Evolutionary conservation across 2,113 vertebrate genomes (phyloP).

Genomic region (Euleptes europaea): DNA sequence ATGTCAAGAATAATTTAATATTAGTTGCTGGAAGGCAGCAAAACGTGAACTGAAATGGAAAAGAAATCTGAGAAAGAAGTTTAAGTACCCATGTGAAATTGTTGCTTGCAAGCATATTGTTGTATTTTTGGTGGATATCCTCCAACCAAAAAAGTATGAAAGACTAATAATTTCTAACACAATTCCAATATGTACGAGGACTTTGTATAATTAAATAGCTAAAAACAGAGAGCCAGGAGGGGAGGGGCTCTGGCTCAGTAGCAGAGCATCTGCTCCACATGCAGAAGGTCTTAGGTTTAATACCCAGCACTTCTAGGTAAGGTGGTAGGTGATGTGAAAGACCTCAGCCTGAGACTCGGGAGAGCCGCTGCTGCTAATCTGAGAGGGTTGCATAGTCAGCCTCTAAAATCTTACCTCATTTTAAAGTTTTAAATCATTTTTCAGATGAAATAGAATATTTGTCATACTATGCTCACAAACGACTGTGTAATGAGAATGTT

Average conservation of each 20-base stretch:
- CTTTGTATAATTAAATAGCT: not conserved
- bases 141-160: not conserved
- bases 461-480: not conserved
- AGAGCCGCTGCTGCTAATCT: not conserved
- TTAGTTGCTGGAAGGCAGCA: constrained; percentile 22
- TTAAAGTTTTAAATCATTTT: not conserved
- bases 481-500: not conserved
- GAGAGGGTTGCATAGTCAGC: not conserved
- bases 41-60: not conserved
- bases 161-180: not conserved
- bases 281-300: too few species aligned
- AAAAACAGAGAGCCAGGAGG: not conserved
- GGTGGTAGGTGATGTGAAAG: too few species aligned
- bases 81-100: not conserved
- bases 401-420: not conserved
- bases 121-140: not conserved
- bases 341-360: not conserved
- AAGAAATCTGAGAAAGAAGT: not conserved
- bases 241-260: too few species aligned
- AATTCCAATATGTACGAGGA: not conserved
- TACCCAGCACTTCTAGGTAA: too few species aligned
- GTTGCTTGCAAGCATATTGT: not conserved
- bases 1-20: constrained; percentile 21
- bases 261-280: too few species aligned
- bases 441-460: not conserved